Conservation (phyloP, 2,113 vertebrate species). For the Ctenodactylus gundi region DNA sequence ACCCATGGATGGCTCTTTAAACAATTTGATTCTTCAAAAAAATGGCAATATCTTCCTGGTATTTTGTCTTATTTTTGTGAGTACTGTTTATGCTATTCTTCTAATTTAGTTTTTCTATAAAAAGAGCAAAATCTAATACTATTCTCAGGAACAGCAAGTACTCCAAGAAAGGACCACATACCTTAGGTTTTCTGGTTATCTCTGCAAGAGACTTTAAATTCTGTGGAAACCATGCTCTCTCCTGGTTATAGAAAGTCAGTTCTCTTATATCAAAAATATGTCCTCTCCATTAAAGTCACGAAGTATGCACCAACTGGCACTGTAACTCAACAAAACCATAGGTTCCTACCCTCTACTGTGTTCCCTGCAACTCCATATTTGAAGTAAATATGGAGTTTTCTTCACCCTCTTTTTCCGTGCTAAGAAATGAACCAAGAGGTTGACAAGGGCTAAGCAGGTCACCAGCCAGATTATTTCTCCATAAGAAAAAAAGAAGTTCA, state of each 20-base stretch:
- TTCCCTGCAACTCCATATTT: not conserved
- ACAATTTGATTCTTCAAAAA: not conserved
- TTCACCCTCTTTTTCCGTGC: not conserved
- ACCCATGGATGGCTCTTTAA: not conserved
- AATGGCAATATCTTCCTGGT: not conserved
- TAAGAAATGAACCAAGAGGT: not conserved
- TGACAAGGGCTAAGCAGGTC: not conserved
- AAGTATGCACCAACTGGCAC: not conserved
- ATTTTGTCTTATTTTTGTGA: not conserved
- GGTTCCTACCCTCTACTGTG: not conserved
- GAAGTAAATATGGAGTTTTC: not conserved
- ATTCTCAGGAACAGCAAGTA: not conserved
- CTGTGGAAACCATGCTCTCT: not conserved
- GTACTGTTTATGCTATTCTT: not conserved
- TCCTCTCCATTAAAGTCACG: not conserved
- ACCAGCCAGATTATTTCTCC: not conserved
- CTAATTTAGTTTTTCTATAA: not conserved
- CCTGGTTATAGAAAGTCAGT: not conserved
- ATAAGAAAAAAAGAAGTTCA: not conserved
- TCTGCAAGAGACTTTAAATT: not conserved
- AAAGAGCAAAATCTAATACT: not conserved
- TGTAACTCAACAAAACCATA: not conserved
- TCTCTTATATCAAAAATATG: not conserved
- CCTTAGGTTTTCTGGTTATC: not conserved
- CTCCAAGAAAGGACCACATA: not conserved